Evolutionary conservation across 2,888 invertebrate species (phyloP).

Genomic region (Liopterus haemorrhoidalis): DNA sequence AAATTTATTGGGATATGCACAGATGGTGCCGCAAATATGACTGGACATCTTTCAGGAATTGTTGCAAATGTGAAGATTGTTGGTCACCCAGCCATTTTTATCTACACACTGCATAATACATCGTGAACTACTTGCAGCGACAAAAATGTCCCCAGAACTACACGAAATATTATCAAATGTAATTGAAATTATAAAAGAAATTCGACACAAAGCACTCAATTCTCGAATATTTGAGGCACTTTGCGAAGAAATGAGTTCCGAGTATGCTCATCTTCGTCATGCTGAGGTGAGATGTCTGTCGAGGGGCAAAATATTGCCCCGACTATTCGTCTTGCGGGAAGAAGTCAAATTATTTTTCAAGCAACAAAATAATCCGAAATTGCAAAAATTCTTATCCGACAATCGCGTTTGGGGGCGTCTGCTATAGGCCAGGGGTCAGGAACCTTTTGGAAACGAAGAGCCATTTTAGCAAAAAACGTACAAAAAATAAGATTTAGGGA

Average conservation of each 20-base stretch:
- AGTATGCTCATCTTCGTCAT: slow-evolving; percentile 23
- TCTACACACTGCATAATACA: slow-evolving; percentile 22
- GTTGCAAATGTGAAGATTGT: slow-evolving; percentile 12
- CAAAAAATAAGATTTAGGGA: no score
- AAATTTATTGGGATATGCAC: slow-evolving; percentile 22
- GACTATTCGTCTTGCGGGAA: slow-evolving; percentile 18
- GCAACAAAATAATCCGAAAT: slow-evolving; percentile 17
- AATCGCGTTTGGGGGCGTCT: no score
- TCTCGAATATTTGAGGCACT: slow-evolving; percentile 20
- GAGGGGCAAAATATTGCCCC: slow-evolving; percentile 22
- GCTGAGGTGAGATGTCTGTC: slow-evolving; percentile 27
- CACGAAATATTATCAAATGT: no score
- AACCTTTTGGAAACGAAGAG: no score
- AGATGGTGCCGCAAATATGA: slow-evolving; percentile 17
- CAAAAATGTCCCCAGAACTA: slow-evolving; percentile 19
- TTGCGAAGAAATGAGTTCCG: slow-evolving; percentile 22
- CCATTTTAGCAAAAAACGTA: no score
- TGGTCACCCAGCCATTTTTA: slow-evolving; percentile 11
- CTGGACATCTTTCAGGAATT: slow-evolving; percentile 13
- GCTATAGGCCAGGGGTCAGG: no score
- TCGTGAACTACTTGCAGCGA: slow-evolving; percentile 17
- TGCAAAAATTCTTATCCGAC: slow-evolving; percentile 18
- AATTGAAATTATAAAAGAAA: slow-evolving; percentile 21
- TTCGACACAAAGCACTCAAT: slow-evolving; percentile 17
- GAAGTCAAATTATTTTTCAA: slow-evolving; percentile 21